Evolutionary conservation across 2,888 invertebrate genomes (phyloP).

Genomic region (Eueremaeus valkanovi): DNA sequence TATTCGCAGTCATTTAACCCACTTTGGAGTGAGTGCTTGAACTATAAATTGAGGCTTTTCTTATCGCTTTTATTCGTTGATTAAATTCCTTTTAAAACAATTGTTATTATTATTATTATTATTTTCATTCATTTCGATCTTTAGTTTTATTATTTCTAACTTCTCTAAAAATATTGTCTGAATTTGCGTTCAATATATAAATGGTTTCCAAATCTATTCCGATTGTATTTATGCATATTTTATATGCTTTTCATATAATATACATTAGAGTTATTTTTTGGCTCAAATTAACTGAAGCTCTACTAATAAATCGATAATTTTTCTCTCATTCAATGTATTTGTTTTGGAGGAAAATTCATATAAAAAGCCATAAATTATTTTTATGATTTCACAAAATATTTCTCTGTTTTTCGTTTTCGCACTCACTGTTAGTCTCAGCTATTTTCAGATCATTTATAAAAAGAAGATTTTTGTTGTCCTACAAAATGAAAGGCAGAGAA

Average conservation of each 20-base stretch:
- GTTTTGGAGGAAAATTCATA: neutral
- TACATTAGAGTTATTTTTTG: too few relatives aligned
- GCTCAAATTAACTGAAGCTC: too few relatives aligned
- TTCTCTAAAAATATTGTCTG: neutral
- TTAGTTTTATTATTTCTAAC: neutral
- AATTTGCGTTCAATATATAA: too few relatives aligned
- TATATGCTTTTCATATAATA: too few relatives aligned
- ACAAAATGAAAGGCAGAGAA: neutral
- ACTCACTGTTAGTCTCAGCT: neutral
- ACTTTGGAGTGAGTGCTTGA: constrained; percentile 17
- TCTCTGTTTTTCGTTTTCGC: neutral
- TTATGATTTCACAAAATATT: neutral
- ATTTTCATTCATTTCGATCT: neutral
- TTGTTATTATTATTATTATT: neutral
- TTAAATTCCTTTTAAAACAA: neutral
- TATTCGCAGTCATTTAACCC: neutral
- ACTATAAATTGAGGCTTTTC: constrained; percentile 18
- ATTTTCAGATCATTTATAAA: constrained; percentile 9
- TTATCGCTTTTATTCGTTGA: neutral
- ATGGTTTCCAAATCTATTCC: too few relatives aligned
- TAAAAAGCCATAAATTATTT: neutral
- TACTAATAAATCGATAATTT: neutral
- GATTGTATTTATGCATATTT: too few relatives aligned
- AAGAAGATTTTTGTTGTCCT: constrained; percentile 7
- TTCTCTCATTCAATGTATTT: neutral